Evolutionary conservation across 2,113 vertebrate species (phyloP).

Genomic region (Cochlearius cochlearius): DNA sequence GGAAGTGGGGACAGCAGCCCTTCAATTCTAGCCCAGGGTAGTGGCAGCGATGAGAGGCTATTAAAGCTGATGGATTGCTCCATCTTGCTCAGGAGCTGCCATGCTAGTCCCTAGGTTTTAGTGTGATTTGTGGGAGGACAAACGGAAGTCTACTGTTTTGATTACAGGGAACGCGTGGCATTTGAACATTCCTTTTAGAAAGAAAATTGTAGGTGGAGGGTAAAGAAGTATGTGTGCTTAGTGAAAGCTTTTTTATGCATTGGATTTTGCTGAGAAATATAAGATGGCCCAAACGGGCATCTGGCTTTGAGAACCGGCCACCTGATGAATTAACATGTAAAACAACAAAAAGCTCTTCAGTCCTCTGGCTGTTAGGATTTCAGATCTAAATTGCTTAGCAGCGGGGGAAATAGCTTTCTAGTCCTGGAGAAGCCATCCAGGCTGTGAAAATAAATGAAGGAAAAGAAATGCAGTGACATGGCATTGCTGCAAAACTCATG

Average conservation of each 20-base stretch:
- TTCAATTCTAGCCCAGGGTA: neutral
- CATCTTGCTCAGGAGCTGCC: neutral
- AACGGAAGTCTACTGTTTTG: neutral
- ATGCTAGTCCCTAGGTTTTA: neutral
- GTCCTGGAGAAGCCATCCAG: neutral
- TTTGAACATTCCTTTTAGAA: constrained; percentile 1
- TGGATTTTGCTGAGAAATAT: neutral
- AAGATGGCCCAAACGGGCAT: neutral
- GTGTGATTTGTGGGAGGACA: constrained; percentile 25
- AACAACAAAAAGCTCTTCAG: neutral
- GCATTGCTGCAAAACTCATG: neutral
- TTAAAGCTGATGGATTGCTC: constrained; percentile 4
- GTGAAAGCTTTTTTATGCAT: neutral
- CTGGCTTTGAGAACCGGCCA: neutral
- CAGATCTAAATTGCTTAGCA: neutral
- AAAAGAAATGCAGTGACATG: neutral
- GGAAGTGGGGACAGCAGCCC: neutral
- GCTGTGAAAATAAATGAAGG: neutral
- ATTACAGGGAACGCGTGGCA: neutral
- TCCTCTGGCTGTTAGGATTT: neutral
- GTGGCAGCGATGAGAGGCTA: neutral
- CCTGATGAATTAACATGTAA: neutral
- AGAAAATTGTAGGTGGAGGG: neutral
- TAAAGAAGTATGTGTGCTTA: neutral
- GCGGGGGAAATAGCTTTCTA: neutral